Evolutionary conservation across 2,797 vertebrate genomes (phyloP).

Genomic region (Melanotaenia nigrans): DNA sequence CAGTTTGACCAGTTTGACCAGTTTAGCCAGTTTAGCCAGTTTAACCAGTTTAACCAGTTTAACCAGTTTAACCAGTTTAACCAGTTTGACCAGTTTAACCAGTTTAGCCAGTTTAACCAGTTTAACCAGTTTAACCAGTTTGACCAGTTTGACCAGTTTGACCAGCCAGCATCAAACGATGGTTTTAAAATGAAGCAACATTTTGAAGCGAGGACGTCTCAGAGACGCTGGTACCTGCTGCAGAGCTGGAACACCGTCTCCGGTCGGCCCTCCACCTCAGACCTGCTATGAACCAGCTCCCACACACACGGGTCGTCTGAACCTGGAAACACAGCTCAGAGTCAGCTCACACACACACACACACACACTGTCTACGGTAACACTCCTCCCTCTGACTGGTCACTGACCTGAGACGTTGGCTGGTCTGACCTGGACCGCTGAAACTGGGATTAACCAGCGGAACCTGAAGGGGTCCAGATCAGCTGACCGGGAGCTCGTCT

Average conservation of each 20-base stretch:
- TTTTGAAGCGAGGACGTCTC: too few relatives aligned
- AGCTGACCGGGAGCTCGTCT: conserved; percentile 83
- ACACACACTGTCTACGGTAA: background rate
- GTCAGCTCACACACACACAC: background rate
- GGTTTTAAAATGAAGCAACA: too few relatives aligned
- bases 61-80: too few relatives aligned
- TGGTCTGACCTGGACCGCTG: conserved; percentile 89
- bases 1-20: too few relatives aligned
- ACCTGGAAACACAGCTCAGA: conserved; percentile 72
- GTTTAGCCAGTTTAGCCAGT: too few relatives aligned
- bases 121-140: background rate
- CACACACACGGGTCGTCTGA: conserved; percentile 90
- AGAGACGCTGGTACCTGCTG: conserved; percentile 85
- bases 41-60: background rate
- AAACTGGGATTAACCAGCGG: conserved; percentile 93
- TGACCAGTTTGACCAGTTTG: too few relatives aligned
- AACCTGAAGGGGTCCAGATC: conserved; percentile 95
- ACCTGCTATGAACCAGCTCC: conserved; percentile 93
- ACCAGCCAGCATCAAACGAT: too few relatives aligned
- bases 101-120: too few relatives aligned
- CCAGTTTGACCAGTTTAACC: background rate
- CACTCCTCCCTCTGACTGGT: background rate
- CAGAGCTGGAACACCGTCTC: conserved; percentile 93
- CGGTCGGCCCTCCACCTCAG: conserved; percentile 91
- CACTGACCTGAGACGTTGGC: conserved; percentile 88